A percentile compares a stretch with the other conserved stretches of the same genome.
These are phyloP conservation scores for Gymnothorax javanicus DNA, from an alignment of 2,797 vertebrate species.

Conservation along the genomic window DNA sequence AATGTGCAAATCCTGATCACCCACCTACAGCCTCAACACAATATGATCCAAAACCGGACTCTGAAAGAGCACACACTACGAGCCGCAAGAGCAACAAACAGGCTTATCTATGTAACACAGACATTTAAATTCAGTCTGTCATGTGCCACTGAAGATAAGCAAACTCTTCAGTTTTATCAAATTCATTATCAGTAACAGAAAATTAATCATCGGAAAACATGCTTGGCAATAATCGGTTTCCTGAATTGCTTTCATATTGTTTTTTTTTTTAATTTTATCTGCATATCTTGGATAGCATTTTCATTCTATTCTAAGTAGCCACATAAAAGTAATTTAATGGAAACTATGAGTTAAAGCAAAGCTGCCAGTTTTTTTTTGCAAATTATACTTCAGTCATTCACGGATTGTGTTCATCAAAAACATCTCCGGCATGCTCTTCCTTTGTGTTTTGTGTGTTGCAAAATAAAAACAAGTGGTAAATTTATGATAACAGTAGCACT, in stretches of 20 bases:
- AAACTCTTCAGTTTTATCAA: not conserved
- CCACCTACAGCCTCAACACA: no score
- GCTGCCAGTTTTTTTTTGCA: not conserved
- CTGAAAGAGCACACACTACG: no score
- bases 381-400: not conserved
- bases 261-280: not conserved
- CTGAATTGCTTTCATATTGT: not conserved
- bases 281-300: not conserved
- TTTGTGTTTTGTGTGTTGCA: not conserved
- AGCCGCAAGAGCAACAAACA: no score
- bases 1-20: no score
- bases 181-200: not conserved
- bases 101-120: no score
- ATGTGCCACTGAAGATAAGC: no score
- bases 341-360: no score
- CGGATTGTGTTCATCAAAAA: not conserved
- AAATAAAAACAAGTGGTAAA: conserved; percentile 4
- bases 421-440: not conserved
- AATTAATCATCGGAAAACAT: not conserved
- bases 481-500: not conserved
- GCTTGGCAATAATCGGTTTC: not conserved
- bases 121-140: no score
- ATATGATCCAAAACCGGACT: no score
- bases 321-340: not conserved
- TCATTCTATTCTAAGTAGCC: not conserved